Evolutionary conservation across 2,797 vertebrate species (phyloP), one percentile per base, ranked within the genome.

Genomic region (Anas bahamensis): DNA sequence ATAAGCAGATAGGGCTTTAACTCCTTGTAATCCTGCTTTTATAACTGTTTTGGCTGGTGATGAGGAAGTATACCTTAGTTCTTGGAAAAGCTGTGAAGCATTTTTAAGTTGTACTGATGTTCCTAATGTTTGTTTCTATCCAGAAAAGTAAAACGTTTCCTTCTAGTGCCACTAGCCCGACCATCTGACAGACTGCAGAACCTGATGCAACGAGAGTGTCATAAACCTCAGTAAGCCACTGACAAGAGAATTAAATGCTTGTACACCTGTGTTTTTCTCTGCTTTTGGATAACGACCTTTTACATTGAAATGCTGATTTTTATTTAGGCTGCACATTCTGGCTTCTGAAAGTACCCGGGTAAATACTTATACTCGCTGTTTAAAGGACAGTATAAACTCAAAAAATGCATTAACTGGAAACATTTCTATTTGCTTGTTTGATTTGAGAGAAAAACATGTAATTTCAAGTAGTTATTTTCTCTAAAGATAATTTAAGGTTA

Each of bases 401-500:
- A 87, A 68, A 87, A 89, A 74, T 39, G 21, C 21, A 42, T 50
- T 72, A 77, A 83, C 35, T 52, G 48, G 28, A 50, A 93, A 48
- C 31, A 37, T 18, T 86, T 76, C 42, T 60, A 29, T 80, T 74
- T 42, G 16, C 44, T 44, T 88, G 37, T 29, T 90, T 77, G 31
- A 79, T 78, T 71, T 68, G 44, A 68, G 37, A 75, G 65, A 91
- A 75, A 69, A 75, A 53, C 46, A 60, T 15, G 29, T 42, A 88
- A 74, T 75, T 77, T 69, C 15, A 16, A 73, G n/a, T 46, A 70
- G 56, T 73, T 75, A 56, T 48, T 66, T 21, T 83, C 66, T 33
- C 15, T 57, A 6, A 91, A 79, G 48, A 63, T 60, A 91, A 92
- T 60, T 68, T 81, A 83, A 88, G 24, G 48, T 78, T 89, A 29